Evolutionary conservation across 2,113 vertebrate genomes (phyloP).

Genomic region (Sapayoa aenigma): DNA sequence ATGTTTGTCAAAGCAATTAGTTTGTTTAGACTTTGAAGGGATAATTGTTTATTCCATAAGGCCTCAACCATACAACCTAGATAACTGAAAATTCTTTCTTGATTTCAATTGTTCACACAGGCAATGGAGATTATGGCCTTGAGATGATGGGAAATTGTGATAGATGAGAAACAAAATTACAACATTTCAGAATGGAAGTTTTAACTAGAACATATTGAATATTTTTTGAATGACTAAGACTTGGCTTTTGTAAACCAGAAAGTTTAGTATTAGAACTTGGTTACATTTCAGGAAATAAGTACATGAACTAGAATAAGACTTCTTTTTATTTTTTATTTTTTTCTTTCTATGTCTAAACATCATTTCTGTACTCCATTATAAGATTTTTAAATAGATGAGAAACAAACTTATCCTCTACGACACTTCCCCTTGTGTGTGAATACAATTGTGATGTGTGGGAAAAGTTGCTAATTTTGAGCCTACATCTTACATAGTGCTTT

Average conservation of each 20-base stretch:
- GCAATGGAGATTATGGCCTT: background rate
- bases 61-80: background rate
- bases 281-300: background rate
- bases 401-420: background rate
- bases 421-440: background rate
- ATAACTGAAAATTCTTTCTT: background rate
- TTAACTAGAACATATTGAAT: background rate
- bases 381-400: background rate
- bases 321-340: fast-evolving
- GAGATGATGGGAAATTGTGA: background rate
- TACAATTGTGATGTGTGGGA: background rate
- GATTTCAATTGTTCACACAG: background rate
- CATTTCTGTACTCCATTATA: background rate
- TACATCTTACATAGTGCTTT: background rate
- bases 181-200: background rate
- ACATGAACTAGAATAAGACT: background rate
- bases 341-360: background rate
- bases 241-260: background rate
- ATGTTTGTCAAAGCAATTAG: background rate
- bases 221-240: background rate
- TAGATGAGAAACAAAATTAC: background rate
- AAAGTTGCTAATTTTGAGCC: background rate
- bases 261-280: background rate
- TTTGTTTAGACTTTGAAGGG: background rate
- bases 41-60: background rate